Base-by-base conservation (phyloP, 1,140 invertebrate genomes). In the Oncopodura yosiiana region DNA sequence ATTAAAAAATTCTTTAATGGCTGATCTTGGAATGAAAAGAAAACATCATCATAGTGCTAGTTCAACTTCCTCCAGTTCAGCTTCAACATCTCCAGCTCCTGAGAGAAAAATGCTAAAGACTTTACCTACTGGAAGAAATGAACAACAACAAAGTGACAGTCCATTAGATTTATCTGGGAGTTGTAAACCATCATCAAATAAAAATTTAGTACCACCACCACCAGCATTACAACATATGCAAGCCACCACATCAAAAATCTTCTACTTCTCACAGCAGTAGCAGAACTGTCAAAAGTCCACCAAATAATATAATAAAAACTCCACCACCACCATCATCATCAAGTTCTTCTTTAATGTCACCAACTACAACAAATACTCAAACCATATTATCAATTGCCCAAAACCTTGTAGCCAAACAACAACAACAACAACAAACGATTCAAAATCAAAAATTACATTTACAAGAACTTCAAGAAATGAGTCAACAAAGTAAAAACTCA, bases 371-470 rank as follows among this genome's bases (percentile, higher is more conserved):
- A 2, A 53, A 60, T n/a, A 52, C 27, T 34, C 61, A 62, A 32
- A 63, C 51, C 8, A 66, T 68, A 49, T 38, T 64, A n/a, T 66
- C 65, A 1, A 66, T 69, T 42, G 64, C 67, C 8, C 67, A 69
- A 26, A 65, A 42, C 12, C 45, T 69, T 24, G 64, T 64, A 11
- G 66, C 66, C 32, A 58, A 60, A 21, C 64, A 66, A 19, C 49
- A 52, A 1, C 45, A 58, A 19, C 41, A 49, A 34, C 53, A 59
- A 21, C 55, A 56, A 29, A 45, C 49, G 18, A 56, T 56, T 21
- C 58, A 58, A 30, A 39, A 63, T 26, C 54, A 50, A 29, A 43
- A 53, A 11, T 32, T 26, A 49, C 56, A 41, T 5, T 42, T 38
- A 51, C 54, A 58, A 34, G 39, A 12, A 50, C 12, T 24, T 8